Evolutionary conservation across 2,113 vertebrate genomes (phyloP), one percentile per base, ranked within the genome.

Genomic region (Thymallus thymallus): DNA sequence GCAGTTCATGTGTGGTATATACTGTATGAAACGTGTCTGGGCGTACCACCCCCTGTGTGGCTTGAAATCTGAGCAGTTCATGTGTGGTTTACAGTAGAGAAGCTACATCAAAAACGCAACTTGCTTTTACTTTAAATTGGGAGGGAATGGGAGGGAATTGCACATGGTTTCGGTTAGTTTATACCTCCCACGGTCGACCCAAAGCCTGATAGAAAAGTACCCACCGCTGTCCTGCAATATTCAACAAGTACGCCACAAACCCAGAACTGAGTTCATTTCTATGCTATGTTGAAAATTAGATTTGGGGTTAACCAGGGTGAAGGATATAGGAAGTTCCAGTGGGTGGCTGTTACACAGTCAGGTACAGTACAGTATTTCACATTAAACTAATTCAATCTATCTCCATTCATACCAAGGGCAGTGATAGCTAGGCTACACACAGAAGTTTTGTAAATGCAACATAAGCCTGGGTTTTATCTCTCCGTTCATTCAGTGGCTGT

Each of bases 101-200:
- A 23, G 60, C 56, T 64, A 48, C 74, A 66, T 69, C 72, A 55
- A 73, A 51, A 78, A 61, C 22, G 56, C 66, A 45, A 74, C 72
- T 73, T 73, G 73, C 70, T 48, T 78, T 76, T 75, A 66, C 70
- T 75, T 72, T 77, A 80, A 77, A 81, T 76, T 69, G 67, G 46
- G 13, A 60, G n/a, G 51, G 51, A 55, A 55, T 71, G 20, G 46
- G 63, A 30, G 20, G 48, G 64, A 35, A 23, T 22, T 41, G 68
- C 84, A 85, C 62, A 83, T 85, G 84, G 73, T 81, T 83, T 63
- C 29, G 67, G 69, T 83, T 80, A 80, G 68, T 12, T 58, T 61
- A 20, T 29, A 63, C 14, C 70, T 62, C n/a, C 41, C 10, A 14
- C 22, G 14, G 20, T 32, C 67, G 4, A 68, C n/a, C 22, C 55